Base-by-base conservation (phyloP, 1,140 invertebrate genomes). In the Propsilocerus akamusi region DNA sequence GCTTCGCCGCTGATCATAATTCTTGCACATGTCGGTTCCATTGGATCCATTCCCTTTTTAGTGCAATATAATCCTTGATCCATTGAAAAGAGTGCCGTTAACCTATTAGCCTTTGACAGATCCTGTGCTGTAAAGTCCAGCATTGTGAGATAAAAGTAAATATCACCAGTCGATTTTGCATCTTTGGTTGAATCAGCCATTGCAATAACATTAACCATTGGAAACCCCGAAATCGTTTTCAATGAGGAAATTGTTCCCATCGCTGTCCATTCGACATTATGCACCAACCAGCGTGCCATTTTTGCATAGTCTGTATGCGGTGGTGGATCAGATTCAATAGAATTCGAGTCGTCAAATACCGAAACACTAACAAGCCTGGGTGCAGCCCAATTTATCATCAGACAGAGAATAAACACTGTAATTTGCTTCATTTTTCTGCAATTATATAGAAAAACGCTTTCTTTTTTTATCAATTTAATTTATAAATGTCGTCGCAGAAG, bases 11-110 rank as follows among this genome's bases (percentile, higher is more conserved):
- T 74, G 1, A 89, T 67, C 55, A 85, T 78, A 0, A 82, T 68
- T 49, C 81, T 73, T 1, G 81, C 77, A 71, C 86, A 89, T 11
- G 81, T 70, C 2, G 86, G 84, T 65, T 87, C 83, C 71, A 87
- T 82, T 1, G 84, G 79, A 63, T 88, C 84, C 51, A 71, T 77
- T 46, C 71, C 60, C 47, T 77, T 65, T 1, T 65, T 62, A 46
- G 68, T 63, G 56, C 84, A 88, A 54, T 77, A 83, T 47, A 72
- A 56, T 0, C 72, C 74, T 65, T 86, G 72, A 50, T 83, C 80
- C 22, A 86, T 65, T 1, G 73, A 72, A 54, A 83, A 76, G 52
- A 81, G 62, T 12, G 86, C 63, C 0, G 82, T 79, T 4, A 76
- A 72, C 37, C 75, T 72, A 55, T 69, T 73, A 55, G 83, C 74